Evolutionary conservation across 2,888 invertebrate genomes (phyloP), one percentile per base, ranked within the genome.

Genomic region (Drosophila pseudotakahashii): DNA sequence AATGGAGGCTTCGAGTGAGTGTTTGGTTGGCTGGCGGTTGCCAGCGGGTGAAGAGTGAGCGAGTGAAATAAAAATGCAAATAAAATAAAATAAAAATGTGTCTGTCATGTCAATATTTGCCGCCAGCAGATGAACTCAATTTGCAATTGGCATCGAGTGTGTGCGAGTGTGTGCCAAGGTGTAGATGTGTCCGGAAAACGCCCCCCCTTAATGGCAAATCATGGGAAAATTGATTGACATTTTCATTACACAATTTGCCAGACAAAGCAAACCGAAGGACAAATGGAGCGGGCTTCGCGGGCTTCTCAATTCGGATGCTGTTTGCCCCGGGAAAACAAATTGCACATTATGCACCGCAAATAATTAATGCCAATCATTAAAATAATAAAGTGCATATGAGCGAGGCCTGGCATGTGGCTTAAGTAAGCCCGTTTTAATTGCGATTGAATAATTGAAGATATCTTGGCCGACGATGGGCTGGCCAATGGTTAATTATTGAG

Each of bases 61-160:
- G 78, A 86, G 83, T 63, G 69, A 76, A 87, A 87, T 87, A 84
- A 82, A 85, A 87, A 82, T 88, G 82, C 87, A 88, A 84, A 87
- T 84, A 88, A 86, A 88, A 89, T 81, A 85, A 85, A 88, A 82
- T 85, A 85, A 84, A 85, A 89, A 82, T 82, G 86, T 88, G 89
- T 87, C 88, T 89, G 89, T 78, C 85, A 84, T 89, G 87, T 86
- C 89, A 89, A 88, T 88, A 89, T 89, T 89, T 87, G 89, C 85
- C 79, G 89, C 79, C 85, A 89, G 87, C 88, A 89, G 85, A 87
- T 83, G 88, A 78, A 79, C 87, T 84, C 88, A 88, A 79, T 80
- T 79, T 88, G 85, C 88, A 86, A 88, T 86, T 86, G 83, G 77
- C 83, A 78, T 84, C 77, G 84, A 81, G 79, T 54, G 13, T 52